Percentiles rank a stretch among this genome's conserved stretches.
Evolutionary conservation across 2,113 vertebrate species (phyloP).

Genomic region (Cavia aperea): DNA sequence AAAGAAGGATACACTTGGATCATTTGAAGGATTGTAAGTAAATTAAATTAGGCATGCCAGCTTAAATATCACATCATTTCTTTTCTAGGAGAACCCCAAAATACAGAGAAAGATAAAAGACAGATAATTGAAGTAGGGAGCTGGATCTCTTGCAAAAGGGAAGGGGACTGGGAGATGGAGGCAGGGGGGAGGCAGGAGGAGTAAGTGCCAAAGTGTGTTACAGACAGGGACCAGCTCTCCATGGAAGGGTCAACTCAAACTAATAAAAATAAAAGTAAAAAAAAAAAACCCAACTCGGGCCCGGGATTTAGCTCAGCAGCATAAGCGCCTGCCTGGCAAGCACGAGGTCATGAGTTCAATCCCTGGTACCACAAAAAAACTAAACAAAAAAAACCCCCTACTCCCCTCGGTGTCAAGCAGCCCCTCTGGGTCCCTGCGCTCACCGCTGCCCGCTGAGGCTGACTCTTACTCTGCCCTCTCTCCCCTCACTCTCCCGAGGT

Average conservation of each 20-base stretch:
- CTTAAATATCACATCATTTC: not conserved
- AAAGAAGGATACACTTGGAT: not conserved
- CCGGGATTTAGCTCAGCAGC: no score
- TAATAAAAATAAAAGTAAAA: not conserved
- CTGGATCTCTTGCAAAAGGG: not conserved
- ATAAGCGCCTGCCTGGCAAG: no score
- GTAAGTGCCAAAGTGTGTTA: not conserved
- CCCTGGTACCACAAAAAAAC: no score
- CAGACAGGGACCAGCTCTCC: not conserved
- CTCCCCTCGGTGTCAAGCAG: not conserved
- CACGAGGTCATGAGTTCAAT: no score
- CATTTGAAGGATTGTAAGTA: not conserved
- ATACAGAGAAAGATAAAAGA: not conserved
- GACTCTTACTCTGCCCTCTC: not conserved
- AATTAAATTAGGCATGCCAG: not conserved
- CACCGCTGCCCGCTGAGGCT: not conserved
- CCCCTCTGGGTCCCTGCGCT: no score
- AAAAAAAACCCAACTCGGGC: not conserved
- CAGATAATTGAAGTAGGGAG: not conserved
- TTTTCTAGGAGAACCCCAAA: not conserved
- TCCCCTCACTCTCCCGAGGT: not conserved
- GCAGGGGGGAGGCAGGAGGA: not conserved
- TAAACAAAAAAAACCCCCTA: no score
- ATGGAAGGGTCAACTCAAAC: not conserved
- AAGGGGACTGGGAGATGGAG: not conserved